Evolutionary conservation across 2,113 vertebrate genomes (phyloP).

Genomic region (Meriones unguiculatus): DNA sequence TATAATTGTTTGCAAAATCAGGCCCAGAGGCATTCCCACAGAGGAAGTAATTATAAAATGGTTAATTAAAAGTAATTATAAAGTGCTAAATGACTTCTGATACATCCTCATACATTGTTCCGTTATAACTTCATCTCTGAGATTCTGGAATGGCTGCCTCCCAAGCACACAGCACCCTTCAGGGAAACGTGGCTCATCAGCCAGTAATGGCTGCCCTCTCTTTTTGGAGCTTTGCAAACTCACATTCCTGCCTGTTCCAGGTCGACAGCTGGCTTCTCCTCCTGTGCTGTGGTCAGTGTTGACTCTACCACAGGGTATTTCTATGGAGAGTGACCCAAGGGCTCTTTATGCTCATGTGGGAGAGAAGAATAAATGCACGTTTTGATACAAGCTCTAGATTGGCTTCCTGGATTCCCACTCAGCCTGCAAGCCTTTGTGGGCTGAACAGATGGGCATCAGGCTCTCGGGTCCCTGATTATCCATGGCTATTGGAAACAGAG

Average conservation of each 20-base stretch:
- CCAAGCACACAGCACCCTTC: constrained; percentile 74
- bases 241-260: not conserved
- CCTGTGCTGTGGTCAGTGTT: not conserved
- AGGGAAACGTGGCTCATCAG: constrained; percentile 13
- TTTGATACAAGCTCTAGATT: too few relatives aligned
- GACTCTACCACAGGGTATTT: not conserved
- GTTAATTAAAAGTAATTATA: constrained; percentile 85
- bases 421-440: not conserved
- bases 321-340: not conserved
- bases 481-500: not conserved
- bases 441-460: not conserved
- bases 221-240: constrained; percentile 44
- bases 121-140: constrained; percentile 75
- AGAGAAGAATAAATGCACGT: not conserved
- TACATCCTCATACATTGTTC: constrained; percentile 79
- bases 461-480: not conserved
- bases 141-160: constrained; percentile 60
- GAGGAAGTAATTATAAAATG: constrained; percentile 83
- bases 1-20: constrained; percentile 82
- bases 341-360: not conserved
- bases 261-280: constrained; percentile 1
- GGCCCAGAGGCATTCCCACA: constrained; percentile 81
- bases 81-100: constrained; percentile 84
- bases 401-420: not conserved
- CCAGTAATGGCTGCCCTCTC: constrained; percentile 11